These are phyloP conservation scores for Hippopotamus amphibius DNA, from an alignment of 2,113 vertebrate species.

Conservation along the genomic window DNA sequence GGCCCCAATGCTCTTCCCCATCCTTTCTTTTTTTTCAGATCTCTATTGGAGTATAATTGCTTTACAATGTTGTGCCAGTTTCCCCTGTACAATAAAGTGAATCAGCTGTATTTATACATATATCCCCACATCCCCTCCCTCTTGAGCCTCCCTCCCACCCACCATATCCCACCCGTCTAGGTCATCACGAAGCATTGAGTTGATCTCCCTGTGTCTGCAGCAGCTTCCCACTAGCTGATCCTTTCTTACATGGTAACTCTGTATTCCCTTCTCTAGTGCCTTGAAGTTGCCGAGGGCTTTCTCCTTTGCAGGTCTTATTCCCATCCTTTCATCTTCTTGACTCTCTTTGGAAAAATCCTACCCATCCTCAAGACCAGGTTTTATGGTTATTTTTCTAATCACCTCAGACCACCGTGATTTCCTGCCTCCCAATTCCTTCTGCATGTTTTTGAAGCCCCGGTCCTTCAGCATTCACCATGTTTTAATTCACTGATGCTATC, in stretches of 20 bases:
- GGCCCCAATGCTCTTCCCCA: not conserved
- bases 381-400: conserved; percentile 57
- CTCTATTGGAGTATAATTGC: too few species aligned
- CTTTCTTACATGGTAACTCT: not conserved
- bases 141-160: too few species aligned
- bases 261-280: not conserved
- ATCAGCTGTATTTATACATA: too few species aligned
- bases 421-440: not conserved
- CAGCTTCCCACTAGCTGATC: too few species aligned
- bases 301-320: not conserved
- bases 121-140: too few species aligned
- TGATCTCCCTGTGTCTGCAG: too few species aligned
- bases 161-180: too few species aligned
- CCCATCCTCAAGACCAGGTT: not conserved
- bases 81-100: too few species aligned
- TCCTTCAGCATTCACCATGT: not conserved
- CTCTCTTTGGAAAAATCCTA: not conserved
- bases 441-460: not conserved
- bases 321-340: conserved; percentile 42
- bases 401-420: conserved; percentile 12
- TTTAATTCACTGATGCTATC: not conserved
- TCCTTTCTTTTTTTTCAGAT: too few species aligned
- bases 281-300: not conserved
- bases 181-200: too few species aligned
- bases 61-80: too few species aligned